phyloP scores from a whole-genome alignment of 2,113 vertebrate species.

The Brachyhypopomus occidentalis region DNA sequence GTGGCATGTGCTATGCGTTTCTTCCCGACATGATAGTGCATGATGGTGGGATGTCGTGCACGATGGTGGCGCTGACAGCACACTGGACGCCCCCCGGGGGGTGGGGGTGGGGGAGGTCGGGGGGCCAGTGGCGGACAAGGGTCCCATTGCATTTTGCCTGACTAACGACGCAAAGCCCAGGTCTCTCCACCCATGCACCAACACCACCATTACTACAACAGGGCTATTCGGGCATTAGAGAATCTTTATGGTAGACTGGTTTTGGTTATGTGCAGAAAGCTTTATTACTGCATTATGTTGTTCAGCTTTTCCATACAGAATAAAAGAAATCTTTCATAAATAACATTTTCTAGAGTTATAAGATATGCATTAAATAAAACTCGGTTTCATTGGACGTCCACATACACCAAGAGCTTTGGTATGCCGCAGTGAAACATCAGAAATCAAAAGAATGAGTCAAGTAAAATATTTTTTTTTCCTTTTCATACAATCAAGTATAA shows the following conservation, averaged over 20 bases:
- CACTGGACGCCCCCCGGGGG: too few species aligned
- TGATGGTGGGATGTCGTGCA: too few species aligned
- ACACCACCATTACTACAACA: not conserved
- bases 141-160: too few species aligned
- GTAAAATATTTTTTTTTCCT: conserved; percentile 27
- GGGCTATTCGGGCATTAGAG: not conserved
- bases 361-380: conserved; percentile 52
- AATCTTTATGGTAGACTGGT: not conserved
- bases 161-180: too few species aligned
- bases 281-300: conserved; percentile 45
- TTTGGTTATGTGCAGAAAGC: not conserved
- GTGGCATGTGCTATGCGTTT: conserved; percentile 7
- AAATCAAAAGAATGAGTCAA: conserved; percentile 19
- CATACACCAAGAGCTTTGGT: conserved; percentile 62
- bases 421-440: conserved; percentile 48
- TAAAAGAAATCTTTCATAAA: conserved; percentile 44
- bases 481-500: conserved; percentile 49
- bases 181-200: too few species aligned
- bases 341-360: conserved; percentile 46
- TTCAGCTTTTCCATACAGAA: conserved; percentile 12
- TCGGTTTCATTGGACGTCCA: conserved; percentile 15
- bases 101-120: too few species aligned
- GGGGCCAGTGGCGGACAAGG: too few species aligned
- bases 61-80: too few species aligned
- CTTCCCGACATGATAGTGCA: too few species aligned